Base-by-base conservation (phyloP, 2,797 vertebrate genomes). In the Masticophis lateralis region DNA sequence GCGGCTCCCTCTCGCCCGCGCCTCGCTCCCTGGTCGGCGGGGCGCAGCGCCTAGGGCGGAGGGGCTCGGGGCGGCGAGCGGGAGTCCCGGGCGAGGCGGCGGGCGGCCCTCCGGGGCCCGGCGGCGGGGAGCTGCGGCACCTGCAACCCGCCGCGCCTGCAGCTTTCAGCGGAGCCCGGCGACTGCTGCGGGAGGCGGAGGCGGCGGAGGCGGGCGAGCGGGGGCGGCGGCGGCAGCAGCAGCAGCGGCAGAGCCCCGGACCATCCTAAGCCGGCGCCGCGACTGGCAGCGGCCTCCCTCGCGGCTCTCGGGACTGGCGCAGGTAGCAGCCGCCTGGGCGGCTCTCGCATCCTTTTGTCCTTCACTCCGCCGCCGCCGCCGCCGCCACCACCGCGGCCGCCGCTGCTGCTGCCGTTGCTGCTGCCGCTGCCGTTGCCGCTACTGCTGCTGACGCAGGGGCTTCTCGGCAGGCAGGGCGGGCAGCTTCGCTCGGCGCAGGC, bases 311-410 rank as follows among this genome's bases (percentile, higher is more conserved):
- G 96, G 97, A 97, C 96, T 96, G 88, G 53, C 43, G 97, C 97
- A 97, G 97, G 96, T 97, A 96, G 97, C 98, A 97, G 97, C 98
- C 97, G 95, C 97, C 97, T 96, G 96, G 96, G 94, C 97, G 97
- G 97, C 98, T 98, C 98, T 98, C 98, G 98, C 99, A 98, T 99
- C 98, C 98, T 98, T 99, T 99, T 99, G 99, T 99, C 99, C 99
- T 99, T 99, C 98, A 99, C 98, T 98, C 98, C 98, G 87, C 28
- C 69, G 57, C 92, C 69, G 69, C 92, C 79, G 28, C 90, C 56
- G 55, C 87, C 3, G 37, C 74, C 22, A 20, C 90, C 56, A 37
- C 87, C 2, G 37, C 74, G 8, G 28, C 57, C 14, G 63, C 91
- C 3, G 69, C 55, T 13, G 88, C 27, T 98, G 98, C 98, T 16